Base-by-base conservation (phyloP, 2,113 vertebrate genomes). In the Bubalus kerabau region DNA sequence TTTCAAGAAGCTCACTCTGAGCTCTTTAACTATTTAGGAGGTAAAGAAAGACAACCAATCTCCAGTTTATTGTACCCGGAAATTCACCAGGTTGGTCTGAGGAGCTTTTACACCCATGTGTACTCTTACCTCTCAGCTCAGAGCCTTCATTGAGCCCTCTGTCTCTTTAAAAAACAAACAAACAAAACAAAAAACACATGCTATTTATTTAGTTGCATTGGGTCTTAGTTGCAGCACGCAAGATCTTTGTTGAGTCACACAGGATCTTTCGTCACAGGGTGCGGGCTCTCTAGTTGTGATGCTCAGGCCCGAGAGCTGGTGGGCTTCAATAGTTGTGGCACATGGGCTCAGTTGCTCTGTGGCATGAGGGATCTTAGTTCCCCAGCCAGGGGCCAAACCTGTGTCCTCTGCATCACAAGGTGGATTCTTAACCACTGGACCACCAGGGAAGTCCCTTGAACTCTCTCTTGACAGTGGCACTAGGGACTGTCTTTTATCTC, bases 331-430 rank as follows among this genome's bases (percentile, higher is more conserved):
- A 76, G 71, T 26, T 15, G 30, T 16, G 14, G 30, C 30, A 17
- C 30, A 3, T 40, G n/a, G 67, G n/a, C n/a, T 71, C 32, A 67
- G 32, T n/a, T 74, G n/a, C 67, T 74, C n/a, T 74, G n/a, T 13
- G n/a, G 67, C 67, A 6, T 3, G 71, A 43, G 36, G 71, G 36
- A 43, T 43, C 71, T 74, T 74, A 43, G n/a, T 74, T 43, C 11
- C 11, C 36, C 0, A 0, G 67, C 21, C 36, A 74, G 5, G 67
- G 19, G 36, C 67, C 0, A 0, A 71, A 71, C n/a, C 19, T 71
- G 10, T 23, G 67, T 71, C 67, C 19, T 71, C n/a, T 71, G 67
- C 67, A 21, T 76, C 71, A 40, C 23, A 2, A 43, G 36, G 12
- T 76, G 40, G 36, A 26, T 40, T 43, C 71, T 43, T 43, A 76